These are phyloP conservation scores for Acomys russatus DNA, from an alignment of 2,797 vertebrate species.

Conservation along the genomic window DNA sequence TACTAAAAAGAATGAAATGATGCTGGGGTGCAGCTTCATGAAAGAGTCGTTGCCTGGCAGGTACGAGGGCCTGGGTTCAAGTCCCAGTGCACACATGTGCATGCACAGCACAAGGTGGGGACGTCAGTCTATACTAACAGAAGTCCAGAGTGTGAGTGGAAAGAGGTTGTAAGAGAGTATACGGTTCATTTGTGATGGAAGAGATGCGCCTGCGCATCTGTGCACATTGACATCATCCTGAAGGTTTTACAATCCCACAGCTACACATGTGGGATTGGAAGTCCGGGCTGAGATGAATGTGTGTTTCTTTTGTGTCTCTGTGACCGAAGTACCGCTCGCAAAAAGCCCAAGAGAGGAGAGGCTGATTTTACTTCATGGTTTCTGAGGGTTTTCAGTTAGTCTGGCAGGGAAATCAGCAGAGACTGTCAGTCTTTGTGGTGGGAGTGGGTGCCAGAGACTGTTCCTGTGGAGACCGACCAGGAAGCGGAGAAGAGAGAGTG, in stretches of 20 bases:
- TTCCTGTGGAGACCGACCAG: neutral
- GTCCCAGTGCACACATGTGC: neutral
- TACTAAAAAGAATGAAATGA: constrained; percentile 2
- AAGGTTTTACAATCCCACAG: neutral
- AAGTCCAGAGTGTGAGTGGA: neutral
- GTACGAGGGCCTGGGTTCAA: neutral
- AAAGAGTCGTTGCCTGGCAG: neutral
- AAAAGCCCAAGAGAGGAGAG: neutral
- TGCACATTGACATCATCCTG: neutral
- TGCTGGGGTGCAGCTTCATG: neutral
- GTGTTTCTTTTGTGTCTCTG: neutral
- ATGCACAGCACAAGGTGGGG: too few relatives aligned
- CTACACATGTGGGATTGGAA: neutral
- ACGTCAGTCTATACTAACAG: neutral
- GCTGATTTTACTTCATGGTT: neutral
- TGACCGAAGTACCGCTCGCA: neutral
- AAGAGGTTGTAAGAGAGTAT: too few relatives aligned
- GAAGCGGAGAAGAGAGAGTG: neutral
- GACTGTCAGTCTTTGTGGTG: too few relatives aligned
- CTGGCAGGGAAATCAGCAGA: neutral
- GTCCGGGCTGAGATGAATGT: neutral
- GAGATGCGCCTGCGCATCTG: neutral
- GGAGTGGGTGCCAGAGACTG: neutral
- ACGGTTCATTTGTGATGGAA: constrained; percentile 11
- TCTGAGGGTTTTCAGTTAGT: neutral